Evolutionary conservation across 2,888 invertebrate genomes (phyloP), one percentile per base, ranked within the genome.

Genomic region (Pasiphila rectangulata): DNA sequence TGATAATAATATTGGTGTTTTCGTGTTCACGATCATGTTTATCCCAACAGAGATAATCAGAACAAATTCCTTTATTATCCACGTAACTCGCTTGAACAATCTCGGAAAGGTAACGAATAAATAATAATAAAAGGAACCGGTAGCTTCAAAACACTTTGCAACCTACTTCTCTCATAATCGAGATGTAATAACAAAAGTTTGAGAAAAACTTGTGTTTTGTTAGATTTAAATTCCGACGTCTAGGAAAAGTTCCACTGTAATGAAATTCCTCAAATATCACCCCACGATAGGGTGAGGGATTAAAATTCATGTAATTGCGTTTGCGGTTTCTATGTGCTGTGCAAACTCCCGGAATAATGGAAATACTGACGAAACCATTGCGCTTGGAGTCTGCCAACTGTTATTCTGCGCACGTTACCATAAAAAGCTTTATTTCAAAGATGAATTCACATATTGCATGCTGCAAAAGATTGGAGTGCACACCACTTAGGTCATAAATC

Each of bases 261-360:
- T 87, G 82, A 86, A 87, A 87, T 87, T 87, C 85, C 79, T 83
- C 66, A 83, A 81, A 84, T 80, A 82, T 77, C 76, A 54, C 68
- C 65, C 71, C 72, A 56, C 67, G 57, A 69, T 75, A 71, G 61
- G 45, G 37, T 9, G 37, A 34, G 41, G 70, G 71, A 79, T 82
- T 83, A 77, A 79, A 83, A 81, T 84, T 79, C 72, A 72, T 74
- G 71, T 82, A 77, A 82, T 78, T 78, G 72, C 70, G 68, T 64
- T 62, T 71, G 74, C 63, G 71, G 73, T 75, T 73, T 64, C 24
- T 45, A 23, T 52, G 38, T 47, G 29, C 44, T 39, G 29, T 34
- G 47, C 36, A 43, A 46, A 51, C 52, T 47, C 36, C 17, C 29
- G 16, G 9, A 50, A 49, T 40, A 48, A 46, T 52, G 46, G 16